These are phyloP conservation scores for Acipenser ruthenus DNA, from an alignment of 2,797 vertebrate species.

Conservation along the genomic window DNA sequence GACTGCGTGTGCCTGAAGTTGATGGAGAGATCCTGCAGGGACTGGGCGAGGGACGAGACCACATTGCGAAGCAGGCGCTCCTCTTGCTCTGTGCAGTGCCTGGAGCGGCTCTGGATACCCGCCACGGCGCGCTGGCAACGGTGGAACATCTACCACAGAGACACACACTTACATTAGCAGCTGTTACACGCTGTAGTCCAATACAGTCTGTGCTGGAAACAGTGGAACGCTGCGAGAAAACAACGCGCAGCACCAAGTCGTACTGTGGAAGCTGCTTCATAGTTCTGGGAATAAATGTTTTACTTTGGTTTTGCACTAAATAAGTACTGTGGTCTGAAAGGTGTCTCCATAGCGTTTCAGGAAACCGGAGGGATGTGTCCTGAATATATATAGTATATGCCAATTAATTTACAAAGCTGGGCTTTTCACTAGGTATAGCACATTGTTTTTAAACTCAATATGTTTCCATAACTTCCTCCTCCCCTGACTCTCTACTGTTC, in stretches of 20 bases:
- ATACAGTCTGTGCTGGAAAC: neutral
- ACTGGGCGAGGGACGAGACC: slow-evolving; percentile 85
- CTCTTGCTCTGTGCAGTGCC: slow-evolving; percentile 86
- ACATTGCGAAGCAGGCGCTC: slow-evolving; percentile 84
- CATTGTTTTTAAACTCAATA: too few species aligned
- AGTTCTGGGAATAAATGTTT: slow-evolving; percentile 4
- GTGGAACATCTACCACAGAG: slow-evolving; percentile 80
- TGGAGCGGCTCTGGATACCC: slow-evolving; percentile 73
- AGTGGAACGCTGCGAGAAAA: slow-evolving; percentile 18
- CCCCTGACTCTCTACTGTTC: too few species aligned
- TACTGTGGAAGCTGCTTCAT: slow-evolving; percentile 12
- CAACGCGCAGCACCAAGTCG: neutral
- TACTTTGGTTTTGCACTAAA: slow-evolving; percentile 8
- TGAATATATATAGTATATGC: too few species aligned
- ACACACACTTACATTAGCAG: too few species aligned
- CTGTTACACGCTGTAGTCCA: too few species aligned
- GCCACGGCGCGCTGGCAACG: slow-evolving; percentile 89
- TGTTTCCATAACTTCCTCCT: too few species aligned
- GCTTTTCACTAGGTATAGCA: too few species aligned
- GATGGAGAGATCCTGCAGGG: slow-evolving; percentile 87
- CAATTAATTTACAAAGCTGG: too few species aligned
- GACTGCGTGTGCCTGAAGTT: slow-evolving; percentile 91
- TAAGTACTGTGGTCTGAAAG: neutral
- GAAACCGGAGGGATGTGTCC: neutral
- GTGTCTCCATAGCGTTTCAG: too few species aligned